Evolutionary conservation across 1,140 invertebrate genomes (phyloP).

Genomic region (Coboldia fuscipes): DNA sequence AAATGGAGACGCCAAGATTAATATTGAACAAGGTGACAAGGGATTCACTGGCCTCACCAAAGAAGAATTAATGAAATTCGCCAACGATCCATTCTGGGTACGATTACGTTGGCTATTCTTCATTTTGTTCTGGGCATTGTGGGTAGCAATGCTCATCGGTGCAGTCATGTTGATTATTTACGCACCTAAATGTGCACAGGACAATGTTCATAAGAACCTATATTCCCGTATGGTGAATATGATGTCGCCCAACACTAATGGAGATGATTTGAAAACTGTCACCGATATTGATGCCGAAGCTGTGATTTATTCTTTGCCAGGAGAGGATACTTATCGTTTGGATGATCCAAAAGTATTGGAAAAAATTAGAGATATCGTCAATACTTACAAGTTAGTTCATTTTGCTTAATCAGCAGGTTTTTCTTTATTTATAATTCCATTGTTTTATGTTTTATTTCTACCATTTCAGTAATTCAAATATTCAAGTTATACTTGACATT

Average conservation of each 20-base stretch:
- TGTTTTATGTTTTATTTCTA: too few species aligned
- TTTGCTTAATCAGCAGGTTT: not conserved
- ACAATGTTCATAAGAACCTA: slow-evolving; percentile 6
- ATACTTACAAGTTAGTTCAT: slow-evolving; percentile 7
- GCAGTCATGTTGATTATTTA: slow-evolving; percentile 63
- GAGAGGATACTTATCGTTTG: slow-evolving; percentile 12
- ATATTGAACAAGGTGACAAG: slow-evolving; percentile 42
- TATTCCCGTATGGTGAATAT: slow-evolving; percentile 6
- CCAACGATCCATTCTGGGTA: slow-evolving; percentile 83
- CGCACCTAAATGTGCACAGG: slow-evolving; percentile 53
- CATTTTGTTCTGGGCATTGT: slow-evolving; percentile 64
- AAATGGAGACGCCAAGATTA: slow-evolving; percentile 73
- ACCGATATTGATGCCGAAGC: slow-evolving; percentile 9
- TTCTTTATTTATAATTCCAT: not conserved
- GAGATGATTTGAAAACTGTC: not conserved
- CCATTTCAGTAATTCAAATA: slow-evolving; percentile 5
- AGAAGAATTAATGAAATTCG: slow-evolving; percentile 78
- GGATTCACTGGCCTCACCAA: slow-evolving; percentile 66
- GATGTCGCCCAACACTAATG: slow-evolving; percentile 1
- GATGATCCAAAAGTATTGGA: slow-evolving; percentile 10
- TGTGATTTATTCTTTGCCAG: slow-evolving; percentile 16
- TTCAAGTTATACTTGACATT: slow-evolving; percentile 23
- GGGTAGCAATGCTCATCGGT: slow-evolving; percentile 65
- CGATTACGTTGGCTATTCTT: slow-evolving; percentile 67
- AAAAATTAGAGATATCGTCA: slow-evolving; percentile 12